A percentile compares a stretch with the other conserved stretches of the same genome.
Conservation (phyloP, 2,797 vertebrate species). For the Serranus cabrilla region DNA sequence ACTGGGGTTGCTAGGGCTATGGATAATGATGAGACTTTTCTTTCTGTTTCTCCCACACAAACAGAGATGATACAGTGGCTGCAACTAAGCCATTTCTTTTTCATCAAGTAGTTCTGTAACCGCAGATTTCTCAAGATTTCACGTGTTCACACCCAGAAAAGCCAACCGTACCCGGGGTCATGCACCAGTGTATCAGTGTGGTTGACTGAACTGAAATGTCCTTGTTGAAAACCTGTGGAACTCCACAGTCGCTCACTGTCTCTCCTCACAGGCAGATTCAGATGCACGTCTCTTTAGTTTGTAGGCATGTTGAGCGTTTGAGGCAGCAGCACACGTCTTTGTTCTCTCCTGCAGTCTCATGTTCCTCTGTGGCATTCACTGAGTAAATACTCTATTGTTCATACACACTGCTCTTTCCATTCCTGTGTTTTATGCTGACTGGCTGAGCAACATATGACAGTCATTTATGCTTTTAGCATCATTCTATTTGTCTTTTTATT, state of each 20-base stretch:
- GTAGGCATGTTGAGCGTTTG: conserved; percentile 26
- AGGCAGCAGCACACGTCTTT: conserved; percentile 46
- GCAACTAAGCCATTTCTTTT: conserved; percentile 38
- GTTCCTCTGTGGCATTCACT: conserved; percentile 47
- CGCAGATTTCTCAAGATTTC: conserved; percentile 10
- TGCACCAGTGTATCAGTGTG: conserved; percentile 7
- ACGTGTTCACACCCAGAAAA: conserved; percentile 8
- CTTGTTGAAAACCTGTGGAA: conserved; percentile 27
- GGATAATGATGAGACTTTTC: conserved; percentile 82
- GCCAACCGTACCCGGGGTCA: conserved; percentile 36
- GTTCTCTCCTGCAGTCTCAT: conserved; percentile 56
- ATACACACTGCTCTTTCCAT: conserved; percentile 22
- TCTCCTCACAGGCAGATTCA: conserved; percentile 4
- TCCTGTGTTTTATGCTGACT: conserved; percentile 51
- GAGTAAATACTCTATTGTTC: conserved; percentile 64
- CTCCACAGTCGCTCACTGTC: conserved; percentile 18
- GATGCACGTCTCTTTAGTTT: conserved; percentile 27
- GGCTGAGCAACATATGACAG: conserved; percentile 56
- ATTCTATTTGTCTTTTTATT: conserved; percentile 26
- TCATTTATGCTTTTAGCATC: conserved; percentile 28
- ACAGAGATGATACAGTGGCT: conserved; percentile 59
- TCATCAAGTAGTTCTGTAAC: conserved; percentile 41
- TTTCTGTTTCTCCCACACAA: conserved; percentile 73
- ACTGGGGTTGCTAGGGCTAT: conserved; percentile 83
- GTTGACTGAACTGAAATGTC: conserved; percentile 23